Base-by-base conservation (phyloP, 1,140 invertebrate genomes). In the Apocrypta bakeri region DNA sequence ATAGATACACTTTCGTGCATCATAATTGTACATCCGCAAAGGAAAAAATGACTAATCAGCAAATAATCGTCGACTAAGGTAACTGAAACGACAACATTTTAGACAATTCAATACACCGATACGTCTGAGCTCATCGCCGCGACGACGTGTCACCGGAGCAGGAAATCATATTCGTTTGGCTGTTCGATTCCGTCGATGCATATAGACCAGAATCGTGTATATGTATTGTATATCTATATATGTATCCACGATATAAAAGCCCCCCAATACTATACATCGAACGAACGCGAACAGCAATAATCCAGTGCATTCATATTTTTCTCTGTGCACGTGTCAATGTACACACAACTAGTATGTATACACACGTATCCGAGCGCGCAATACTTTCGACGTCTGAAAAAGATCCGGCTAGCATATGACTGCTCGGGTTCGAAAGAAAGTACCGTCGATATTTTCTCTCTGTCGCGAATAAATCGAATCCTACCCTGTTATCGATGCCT, bases 141-240 rank as follows among this genome's bases (percentile, higher is more conserved):
- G 76, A 74, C 84, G 87, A 90, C 88, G 86, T 88, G 88, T 88
- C 87, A 88, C 85, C 85, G 88, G 88, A 91, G 86, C 89, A 91
- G 90, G 90, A 84, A 85, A 90, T 83, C 84, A 91, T 90, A 87
- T 71, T 82, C 81, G 69, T 33, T 27, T 76, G 79, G 84, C 82
- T 84, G 85, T 84, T 84, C 40, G 84, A 74, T 74, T 81, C 71
- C 31, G 37, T 74, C 79, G 71, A 90, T 88, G 83, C 73, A 73
- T 9, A 64, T 31, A 40, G 0, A 33, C 24, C 3, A 12, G 56
- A n/a, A n/a, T n/a, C 31, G 66, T 29, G n/a, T 71, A 79, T 84
- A 27, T 40, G 25, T 27, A 33, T 40, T 7, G 6, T 27, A 48
- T 64, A 37, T 29, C 31, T 31, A 37, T 9, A 9, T 37, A 37